Percentiles rank a stretch among this genome's conserved stretches.
Evolutionary conservation across 1,140 invertebrate genomes (phyloP).

Genomic region (Cotesia typhae): DNA sequence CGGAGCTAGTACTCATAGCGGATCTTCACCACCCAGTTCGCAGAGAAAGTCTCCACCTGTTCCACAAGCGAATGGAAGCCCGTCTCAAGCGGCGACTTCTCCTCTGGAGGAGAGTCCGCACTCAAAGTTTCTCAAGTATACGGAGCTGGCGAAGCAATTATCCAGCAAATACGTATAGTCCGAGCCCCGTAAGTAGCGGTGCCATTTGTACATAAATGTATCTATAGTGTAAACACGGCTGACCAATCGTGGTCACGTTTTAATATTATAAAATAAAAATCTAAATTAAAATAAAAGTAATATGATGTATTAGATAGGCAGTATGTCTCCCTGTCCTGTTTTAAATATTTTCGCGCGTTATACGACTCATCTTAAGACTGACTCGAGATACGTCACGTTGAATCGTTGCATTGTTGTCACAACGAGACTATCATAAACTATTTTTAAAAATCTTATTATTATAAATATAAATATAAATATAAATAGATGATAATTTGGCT

Average conservation of each 20-base stretch:
- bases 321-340: constrained; percentile 6
- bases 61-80: constrained; percentile 66
- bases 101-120: constrained; percentile 90
- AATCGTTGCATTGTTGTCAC: constrained; percentile 35
- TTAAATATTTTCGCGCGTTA: constrained; percentile 19
- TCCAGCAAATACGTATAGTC: constrained; percentile 93
- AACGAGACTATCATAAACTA: constrained; percentile 20
- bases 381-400: constrained; percentile 33
- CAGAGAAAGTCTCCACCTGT: constrained; percentile 65
- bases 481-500: too few relatives aligned
- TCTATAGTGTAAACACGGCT: constrained; percentile 62
- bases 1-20: constrained; percentile 49
- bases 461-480: too few relatives aligned
- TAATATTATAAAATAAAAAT: constrained; percentile 1
- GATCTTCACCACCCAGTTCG: constrained; percentile 56
- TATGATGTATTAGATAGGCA: too few relatives aligned
- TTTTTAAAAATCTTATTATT: not conserved
- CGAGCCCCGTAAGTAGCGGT: constrained; percentile 65
- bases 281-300: too few relatives aligned
- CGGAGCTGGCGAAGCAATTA: constrained; percentile 94
- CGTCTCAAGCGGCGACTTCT: constrained; percentile 59
- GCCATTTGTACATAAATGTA: constrained; percentile 67
- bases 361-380: constrained; percentile 23
- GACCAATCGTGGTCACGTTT: constrained; percentile 44
- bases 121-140: constrained; percentile 97